Conservation (phyloP, 2,797 vertebrate species). For the Sebastes baramenuke region DNA sequence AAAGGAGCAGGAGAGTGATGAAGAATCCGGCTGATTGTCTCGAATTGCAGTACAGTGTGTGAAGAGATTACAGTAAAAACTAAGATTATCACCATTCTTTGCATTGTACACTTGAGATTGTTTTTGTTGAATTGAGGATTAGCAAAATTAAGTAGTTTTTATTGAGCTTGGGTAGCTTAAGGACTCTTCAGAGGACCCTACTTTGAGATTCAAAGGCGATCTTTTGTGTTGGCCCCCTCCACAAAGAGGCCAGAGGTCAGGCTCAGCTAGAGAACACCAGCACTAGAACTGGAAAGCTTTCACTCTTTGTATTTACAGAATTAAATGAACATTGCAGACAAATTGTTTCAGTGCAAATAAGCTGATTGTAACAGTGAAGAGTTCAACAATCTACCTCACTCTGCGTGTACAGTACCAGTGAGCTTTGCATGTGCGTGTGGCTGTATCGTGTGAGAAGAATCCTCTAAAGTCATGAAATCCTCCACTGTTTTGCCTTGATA, state of each 20-base stretch:
- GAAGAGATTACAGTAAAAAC: not conserved
- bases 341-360: not conserved
- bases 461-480: constrained; percentile 63
- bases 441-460: constrained; percentile 55
- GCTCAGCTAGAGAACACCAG: not conserved
- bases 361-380: not conserved
- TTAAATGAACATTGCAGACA: not conserved
- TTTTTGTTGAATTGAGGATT: not conserved
- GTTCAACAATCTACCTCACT: not conserved
- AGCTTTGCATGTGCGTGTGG: constrained; percentile 23
- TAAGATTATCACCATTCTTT: not conserved
- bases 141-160: not conserved
- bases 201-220: not conserved
- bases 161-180: not conserved
- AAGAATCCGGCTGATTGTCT: not conserved
- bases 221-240: not conserved
- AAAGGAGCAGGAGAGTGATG: not conserved
- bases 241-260: constrained; percentile 10
- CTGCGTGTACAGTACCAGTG: not conserved
- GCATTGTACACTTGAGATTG: not conserved
- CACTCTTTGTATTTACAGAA: not conserved
- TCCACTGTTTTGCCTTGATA: constrained; percentile 52
- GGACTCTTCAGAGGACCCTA: not conserved
- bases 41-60: not conserved
- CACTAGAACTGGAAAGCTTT: not conserved